A percentile compares a stretch with the other conserved stretches of the same genome.
phyloP scores from a whole-genome alignment of 2,888 invertebrate species.

The Brachyptera risi region DNA sequence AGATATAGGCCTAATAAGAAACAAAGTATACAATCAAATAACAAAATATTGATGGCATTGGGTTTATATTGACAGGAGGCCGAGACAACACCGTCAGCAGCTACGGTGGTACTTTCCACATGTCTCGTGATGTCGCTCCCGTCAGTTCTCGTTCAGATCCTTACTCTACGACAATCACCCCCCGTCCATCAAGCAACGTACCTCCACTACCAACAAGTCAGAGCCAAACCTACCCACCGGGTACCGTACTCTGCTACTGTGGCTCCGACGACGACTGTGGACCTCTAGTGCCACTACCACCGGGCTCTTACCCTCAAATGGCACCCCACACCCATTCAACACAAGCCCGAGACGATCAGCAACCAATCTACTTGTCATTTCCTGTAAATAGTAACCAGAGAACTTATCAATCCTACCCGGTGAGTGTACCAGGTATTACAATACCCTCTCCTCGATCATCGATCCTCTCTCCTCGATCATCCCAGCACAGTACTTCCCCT shows the following conservation, averaged over 20 bases:
- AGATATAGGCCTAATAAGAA: too few relatives aligned
- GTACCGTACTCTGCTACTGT: neutral
- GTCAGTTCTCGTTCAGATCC: neutral
- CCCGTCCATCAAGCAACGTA: neutral
- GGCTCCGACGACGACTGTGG: neutral
- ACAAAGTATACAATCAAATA: too few relatives aligned
- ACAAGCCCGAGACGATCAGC: neutral
- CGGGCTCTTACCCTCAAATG: neutral
- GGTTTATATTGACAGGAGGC: too few relatives aligned
- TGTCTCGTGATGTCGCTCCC: conserved; percentile 36
- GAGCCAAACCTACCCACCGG: neutral
- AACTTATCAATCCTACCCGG: too few relatives aligned
- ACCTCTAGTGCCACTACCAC: neutral
- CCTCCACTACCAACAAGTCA: too few relatives aligned
- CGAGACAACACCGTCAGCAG: conserved; percentile 20
- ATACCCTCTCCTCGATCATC: too few relatives aligned
- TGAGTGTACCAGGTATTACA: too few relatives aligned
- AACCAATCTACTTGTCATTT: too few relatives aligned
- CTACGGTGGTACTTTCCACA: conserved; percentile 39
- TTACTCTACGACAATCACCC: neutral
- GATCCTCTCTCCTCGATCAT: too few relatives aligned
- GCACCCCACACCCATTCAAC: neutral
- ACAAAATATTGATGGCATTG: too few relatives aligned
- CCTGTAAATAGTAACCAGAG: too few relatives aligned
- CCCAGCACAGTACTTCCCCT: too few relatives aligned